Evolutionary conservation across 1,140 invertebrate genomes (phyloP).

Genomic region (Zaprionus vittiger): DNA sequence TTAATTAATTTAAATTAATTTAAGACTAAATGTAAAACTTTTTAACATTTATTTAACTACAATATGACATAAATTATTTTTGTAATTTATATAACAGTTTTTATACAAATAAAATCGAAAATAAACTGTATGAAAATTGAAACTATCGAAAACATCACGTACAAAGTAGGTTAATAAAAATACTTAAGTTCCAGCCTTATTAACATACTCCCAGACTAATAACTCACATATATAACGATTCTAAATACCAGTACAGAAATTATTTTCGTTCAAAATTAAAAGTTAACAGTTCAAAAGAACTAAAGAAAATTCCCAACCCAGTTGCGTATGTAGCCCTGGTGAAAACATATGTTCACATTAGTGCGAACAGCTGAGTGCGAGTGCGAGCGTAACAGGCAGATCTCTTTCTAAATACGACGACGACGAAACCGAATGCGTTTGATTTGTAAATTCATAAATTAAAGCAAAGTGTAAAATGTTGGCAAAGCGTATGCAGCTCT

Average conservation of each 20-base stretch:
- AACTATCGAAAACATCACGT: too few species aligned
- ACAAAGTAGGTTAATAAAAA: too few species aligned
- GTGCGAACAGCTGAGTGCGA: constrained; percentile 21
- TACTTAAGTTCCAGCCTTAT: too few species aligned
- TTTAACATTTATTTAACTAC: too few species aligned
- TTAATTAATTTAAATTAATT: too few species aligned
- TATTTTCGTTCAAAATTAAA: too few species aligned
- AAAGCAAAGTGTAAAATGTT: constrained; percentile 55
- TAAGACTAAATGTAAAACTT: too few species aligned
- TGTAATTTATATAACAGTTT: too few species aligned
- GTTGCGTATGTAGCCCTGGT: constrained; percentile 11
- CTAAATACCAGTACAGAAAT: too few species aligned
- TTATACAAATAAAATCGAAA: too few species aligned
- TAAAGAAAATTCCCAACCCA: background rate
- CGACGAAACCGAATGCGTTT: constrained; percentile 25
- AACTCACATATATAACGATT: background rate
- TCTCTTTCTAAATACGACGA: constrained; percentile 31
- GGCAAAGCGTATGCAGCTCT: constrained; percentile 70
- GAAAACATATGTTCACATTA: constrained; percentile 32
- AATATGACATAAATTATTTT: too few species aligned
- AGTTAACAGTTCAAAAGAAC: background rate
- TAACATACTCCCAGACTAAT: background rate
- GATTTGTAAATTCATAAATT: constrained; percentile 56
- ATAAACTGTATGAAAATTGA: too few species aligned
- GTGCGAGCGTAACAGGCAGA: background rate